phyloP scores from a whole-genome alignment of 2,113 vertebrate genomes.

The Megaceryle maxima region DNA sequence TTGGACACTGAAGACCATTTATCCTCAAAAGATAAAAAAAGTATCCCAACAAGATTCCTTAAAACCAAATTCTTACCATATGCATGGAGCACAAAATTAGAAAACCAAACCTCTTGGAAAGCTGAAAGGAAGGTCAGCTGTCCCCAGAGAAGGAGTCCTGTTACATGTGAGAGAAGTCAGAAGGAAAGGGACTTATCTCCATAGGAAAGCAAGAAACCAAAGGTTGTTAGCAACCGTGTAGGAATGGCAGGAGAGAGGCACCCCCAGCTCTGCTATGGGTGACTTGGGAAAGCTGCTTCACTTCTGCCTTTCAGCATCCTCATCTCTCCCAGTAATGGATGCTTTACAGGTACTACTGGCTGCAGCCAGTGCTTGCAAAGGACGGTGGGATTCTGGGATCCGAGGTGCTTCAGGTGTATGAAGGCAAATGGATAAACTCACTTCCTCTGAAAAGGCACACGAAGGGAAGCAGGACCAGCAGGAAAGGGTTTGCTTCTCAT shows the following conservation, averaged over 20 bases:
- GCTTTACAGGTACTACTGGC: background rate
- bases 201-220: background rate
- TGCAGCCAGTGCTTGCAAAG: background rate
- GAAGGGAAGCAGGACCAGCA: background rate
- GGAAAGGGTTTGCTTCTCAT: background rate
- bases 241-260: background rate
- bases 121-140: background rate
- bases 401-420: background rate
- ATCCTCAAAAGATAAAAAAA: background rate
- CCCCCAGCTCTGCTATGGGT: background rate
- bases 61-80: background rate
- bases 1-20: background rate
- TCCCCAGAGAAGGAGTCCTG: background rate
- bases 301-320: background rate
- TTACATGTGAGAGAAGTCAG: background rate
- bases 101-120: constrained; percentile 21
- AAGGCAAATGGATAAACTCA: background rate
- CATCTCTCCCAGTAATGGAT: background rate
- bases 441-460: background rate
- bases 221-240: background rate
- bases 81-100: background rate
- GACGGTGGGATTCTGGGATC: background rate
- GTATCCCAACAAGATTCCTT: background rate
- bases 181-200: background rate
- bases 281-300: background rate